Percentiles rank a stretch among this genome's conserved stretches.
Conservation (phyloP, 2,113 vertebrate genomes). For the Eretmochelys imbricata region DNA sequence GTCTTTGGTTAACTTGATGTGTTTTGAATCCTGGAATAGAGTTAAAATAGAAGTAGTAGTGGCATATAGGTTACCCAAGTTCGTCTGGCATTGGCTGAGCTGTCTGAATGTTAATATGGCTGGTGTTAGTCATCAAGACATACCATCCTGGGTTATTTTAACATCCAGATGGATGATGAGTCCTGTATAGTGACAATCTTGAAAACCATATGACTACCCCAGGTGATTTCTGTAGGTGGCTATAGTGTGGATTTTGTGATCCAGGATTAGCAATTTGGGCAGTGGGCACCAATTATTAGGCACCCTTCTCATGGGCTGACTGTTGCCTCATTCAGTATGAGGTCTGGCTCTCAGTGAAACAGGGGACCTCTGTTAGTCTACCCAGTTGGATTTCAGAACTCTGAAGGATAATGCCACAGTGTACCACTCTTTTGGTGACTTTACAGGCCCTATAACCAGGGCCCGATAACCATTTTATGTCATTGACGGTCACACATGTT, state of each 20-base stretch:
- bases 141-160: background rate
- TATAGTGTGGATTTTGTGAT: background rate
- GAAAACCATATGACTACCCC: background rate
- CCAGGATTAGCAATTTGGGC: background rate
- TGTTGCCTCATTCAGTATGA: background rate
- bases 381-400: background rate
- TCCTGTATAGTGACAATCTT: background rate
- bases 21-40: background rate
- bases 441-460: background rate
- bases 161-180: background rate
- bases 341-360: background rate
- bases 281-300: too few relatives aligned
- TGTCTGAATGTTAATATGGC: background rate
- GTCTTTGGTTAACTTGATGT: background rate
- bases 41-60: background rate
- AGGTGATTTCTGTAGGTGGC: background rate
- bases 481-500: rapidly evolving
- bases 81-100: background rate
- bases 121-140: background rate
- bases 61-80: background rate
- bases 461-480: background rate
- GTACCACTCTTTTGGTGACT: background rate
- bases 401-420: background rate
- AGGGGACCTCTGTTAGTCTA: background rate
- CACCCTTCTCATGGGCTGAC: background rate